Evolutionary conservation across 1,140 invertebrate species (phyloP), one percentile per base, ranked within the genome.

Genomic region (Copidosoma floridanum): DNA sequence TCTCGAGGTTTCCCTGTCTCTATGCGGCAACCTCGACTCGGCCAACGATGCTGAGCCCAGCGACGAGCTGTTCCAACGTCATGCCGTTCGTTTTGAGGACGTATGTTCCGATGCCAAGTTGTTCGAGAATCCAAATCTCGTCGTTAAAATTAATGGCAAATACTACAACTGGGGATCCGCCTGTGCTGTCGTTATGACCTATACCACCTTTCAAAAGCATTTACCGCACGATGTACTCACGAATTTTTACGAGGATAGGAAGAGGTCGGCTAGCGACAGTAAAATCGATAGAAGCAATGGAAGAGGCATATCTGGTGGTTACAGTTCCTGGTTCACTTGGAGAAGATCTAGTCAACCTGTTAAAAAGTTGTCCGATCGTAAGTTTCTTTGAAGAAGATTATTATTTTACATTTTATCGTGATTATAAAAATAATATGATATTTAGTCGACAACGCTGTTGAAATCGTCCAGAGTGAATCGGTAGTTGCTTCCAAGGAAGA

Each of bases 111-210:
- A 93, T 77, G 89, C 92, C 35, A 84, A 83, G 60, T 74, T 96
- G 43, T 84, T 94, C 43, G 85, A 88, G 56, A 90, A 94, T 77
- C 91, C 92, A 20, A 90, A 92, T 72, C 83, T 98, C 53, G 89
- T 97, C 18, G 88, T 97, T 61, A 88, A 92, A 71, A 86, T 98
- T 32, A 89, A 89, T 69, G 88, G 89, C 59, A 93, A 94, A 81
- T 92, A 87, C 78, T 92, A 94, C 80, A 93, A 89, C 70, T 97
- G 95, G 94, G 78, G 86, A 53, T 87, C 88, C 40, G 95, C 94
- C 59, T 89, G 88, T 60, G 92, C 95, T 12, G 88, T 95, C 67
- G 84, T 98, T 59, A 85, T 97, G 69, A 92, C 90, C 48, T 82
- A 91, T 37, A 84, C 93, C 21, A 86, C 89, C 57, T 98, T 90